These are phyloP conservation scores for Pseudomyrmex sp. DNA, from an alignment of 1,140 invertebrate species.

Conservation along the genomic window DNA sequence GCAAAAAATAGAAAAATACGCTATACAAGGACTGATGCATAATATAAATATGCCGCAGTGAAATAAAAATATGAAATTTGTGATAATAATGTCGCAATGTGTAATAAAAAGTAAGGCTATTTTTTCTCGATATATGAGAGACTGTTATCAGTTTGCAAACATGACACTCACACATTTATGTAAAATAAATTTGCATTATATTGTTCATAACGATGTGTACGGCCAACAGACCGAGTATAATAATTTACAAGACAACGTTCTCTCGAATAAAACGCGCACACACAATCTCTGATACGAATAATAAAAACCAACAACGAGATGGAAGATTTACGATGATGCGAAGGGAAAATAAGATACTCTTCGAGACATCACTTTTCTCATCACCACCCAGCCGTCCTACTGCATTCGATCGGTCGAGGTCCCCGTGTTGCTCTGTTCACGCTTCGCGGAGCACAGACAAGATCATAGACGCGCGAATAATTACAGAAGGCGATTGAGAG, in stretches of 20 bases:
- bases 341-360: slow-evolving; percentile 3
- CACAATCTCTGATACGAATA: background rate
- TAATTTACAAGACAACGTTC: background rate
- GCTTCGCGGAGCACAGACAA: slow-evolving; percentile 76
- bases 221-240: background rate
- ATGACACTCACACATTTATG: background rate
- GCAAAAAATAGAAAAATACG: background rate
- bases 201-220: slow-evolving; percentile 3
- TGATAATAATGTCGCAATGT: slow-evolving; percentile 5
- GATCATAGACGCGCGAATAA: slow-evolving; percentile 60
- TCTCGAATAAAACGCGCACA: no score
- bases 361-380: background rate
- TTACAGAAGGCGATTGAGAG: slow-evolving; percentile 58
- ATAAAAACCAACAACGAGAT: background rate
- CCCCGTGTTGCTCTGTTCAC: slow-evolving; percentile 75
- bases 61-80: slow-evolving; percentile 8
- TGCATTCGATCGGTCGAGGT: slow-evolving; percentile 74
- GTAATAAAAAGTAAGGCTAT: background rate
- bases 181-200: background rate
- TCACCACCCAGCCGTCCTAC: slow-evolving; percentile 51
- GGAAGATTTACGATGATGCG: slow-evolving; percentile 7
- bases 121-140: slow-evolving; percentile 5
- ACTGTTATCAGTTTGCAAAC: no score
- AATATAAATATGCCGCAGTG: background rate
- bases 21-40: no score